phyloP scores from a whole-genome alignment of 2,113 vertebrate species.

The Corynorhinus townsendii region DNA sequence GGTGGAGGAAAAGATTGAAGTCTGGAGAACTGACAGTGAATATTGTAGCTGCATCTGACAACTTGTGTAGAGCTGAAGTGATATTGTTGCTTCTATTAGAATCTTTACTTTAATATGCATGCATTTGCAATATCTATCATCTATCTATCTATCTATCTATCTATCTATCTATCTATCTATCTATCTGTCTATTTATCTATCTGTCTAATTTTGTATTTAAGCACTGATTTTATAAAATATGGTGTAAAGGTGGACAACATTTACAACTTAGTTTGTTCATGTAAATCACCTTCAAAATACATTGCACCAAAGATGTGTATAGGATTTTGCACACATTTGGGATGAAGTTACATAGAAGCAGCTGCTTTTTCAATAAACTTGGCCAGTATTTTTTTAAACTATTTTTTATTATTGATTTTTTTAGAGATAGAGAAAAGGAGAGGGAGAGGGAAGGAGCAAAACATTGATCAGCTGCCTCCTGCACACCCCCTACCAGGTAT shows the following conservation, averaged over 20 bases:
- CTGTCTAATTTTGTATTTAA: conserved; percentile 34
- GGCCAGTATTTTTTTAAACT: conserved; percentile 78
- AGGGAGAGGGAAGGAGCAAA: too few species aligned
- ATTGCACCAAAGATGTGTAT: not conserved
- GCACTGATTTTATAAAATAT: not conserved
- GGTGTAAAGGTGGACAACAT: not conserved
- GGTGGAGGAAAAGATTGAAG: conserved; percentile 35
- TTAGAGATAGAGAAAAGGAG: too few species aligned
- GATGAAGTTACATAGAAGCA: conserved; percentile 63
- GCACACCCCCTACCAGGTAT: too few species aligned
- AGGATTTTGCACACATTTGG: not conserved
- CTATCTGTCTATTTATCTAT: too few species aligned
- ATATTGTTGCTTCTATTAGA: not conserved
- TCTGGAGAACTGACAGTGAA: conserved; percentile 20
- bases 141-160: too few species aligned
- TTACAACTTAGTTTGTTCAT: conserved; percentile 8
- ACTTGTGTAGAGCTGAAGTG: not conserved
- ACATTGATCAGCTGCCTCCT: too few species aligned
- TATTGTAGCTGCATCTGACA: not conserved
- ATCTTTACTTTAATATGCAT: not conserved
- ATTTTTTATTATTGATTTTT: too few species aligned
- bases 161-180: too few species aligned
- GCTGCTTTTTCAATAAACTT: conserved; percentile 93
- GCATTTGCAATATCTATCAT: not conserved
- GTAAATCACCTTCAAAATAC: not conserved